These are phyloP conservation scores for Drosophila limbata DNA, from an alignment of 2,888 invertebrate genomes.

Conservation along the genomic window DNA sequence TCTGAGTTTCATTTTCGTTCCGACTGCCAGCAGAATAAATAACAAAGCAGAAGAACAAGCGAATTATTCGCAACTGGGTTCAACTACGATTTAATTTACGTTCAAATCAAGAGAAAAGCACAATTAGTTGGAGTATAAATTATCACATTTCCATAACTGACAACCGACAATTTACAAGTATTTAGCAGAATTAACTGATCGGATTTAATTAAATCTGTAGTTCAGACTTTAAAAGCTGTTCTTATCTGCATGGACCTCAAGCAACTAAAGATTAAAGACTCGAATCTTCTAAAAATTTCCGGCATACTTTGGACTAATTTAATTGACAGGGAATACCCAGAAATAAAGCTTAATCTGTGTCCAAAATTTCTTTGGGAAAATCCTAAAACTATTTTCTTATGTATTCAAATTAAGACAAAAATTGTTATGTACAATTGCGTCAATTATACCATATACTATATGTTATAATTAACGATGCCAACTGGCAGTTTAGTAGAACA, in stretches of 20 bases:
- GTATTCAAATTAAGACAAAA: neutral
- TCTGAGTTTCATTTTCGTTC: conserved; percentile 9
- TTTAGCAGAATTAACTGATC: neutral
- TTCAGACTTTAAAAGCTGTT: too few species aligned
- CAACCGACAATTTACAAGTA: neutral
- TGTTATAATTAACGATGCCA: neutral
- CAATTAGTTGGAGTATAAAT: neutral
- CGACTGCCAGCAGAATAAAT: neutral
- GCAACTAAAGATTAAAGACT: too few species aligned
- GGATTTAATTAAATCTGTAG: too few species aligned
- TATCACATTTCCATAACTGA: neutral
- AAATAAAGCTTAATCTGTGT: neutral
- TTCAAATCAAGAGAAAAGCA: neutral
- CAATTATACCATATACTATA: neutral
- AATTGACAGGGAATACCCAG: neutral
- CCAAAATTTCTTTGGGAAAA: neutral
- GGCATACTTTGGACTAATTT: too few species aligned
- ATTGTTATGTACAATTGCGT: neutral
- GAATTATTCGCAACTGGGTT: conserved; percentile 3
- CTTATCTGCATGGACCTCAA: too few species aligned
- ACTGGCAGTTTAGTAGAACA: neutral
- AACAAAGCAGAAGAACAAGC: neutral
- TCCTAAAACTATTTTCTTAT: neutral
- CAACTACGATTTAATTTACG: neutral
- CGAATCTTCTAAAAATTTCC: too few species aligned